phyloP scores from a whole-genome alignment of 35 echinoderm and acorn worm genomes.

The Amphiura filiformis region DNA sequence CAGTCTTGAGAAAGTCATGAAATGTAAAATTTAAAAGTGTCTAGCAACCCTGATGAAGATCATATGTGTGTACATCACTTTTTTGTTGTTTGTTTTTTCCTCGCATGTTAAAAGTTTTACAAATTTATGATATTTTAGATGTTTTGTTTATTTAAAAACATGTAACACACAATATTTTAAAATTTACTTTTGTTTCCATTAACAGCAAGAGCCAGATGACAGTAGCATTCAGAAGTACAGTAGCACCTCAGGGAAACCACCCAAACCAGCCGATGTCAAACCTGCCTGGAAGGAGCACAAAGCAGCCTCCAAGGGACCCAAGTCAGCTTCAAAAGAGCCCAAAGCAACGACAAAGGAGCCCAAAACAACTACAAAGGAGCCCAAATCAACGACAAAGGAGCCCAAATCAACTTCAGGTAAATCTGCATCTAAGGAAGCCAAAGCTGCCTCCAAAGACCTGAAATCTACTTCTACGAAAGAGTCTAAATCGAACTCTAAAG shows the following conservation, averaged over 20 bases:
- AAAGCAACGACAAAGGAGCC: slow-evolving; percentile 46
- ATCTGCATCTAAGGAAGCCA: slow-evolving; percentile 25
- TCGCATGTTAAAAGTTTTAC: too few relatives aligned
- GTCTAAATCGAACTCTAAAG: slow-evolving; percentile 52
- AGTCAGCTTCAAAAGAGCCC: slow-evolving; percentile 38
- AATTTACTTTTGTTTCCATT: too few relatives aligned
- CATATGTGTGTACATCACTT: too few relatives aligned
- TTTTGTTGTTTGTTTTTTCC: too few relatives aligned
- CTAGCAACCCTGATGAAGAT: too few relatives aligned
- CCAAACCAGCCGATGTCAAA: slow-evolving; percentile 53
- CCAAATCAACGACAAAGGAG: slow-evolving; percentile 38
- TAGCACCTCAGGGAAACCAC: slow-evolving; percentile 9
- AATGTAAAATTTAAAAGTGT: too few relatives aligned
- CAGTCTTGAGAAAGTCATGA: too few relatives aligned
- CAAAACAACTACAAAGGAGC: slow-evolving; percentile 27
- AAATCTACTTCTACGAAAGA: slow-evolving; percentile 66
- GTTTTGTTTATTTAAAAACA: too few relatives aligned
- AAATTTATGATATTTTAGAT: too few relatives aligned
- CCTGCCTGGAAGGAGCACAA: slow-evolving; percentile 65
- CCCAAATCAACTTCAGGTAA: slow-evolving; percentile 12
- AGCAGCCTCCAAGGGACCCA: slow-evolving; percentile 27
- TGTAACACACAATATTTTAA: too few relatives aligned
- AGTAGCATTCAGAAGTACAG: slow-evolving; percentile 14
- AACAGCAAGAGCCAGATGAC: slow-evolving; percentile 13
- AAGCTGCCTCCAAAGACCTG: slow-evolving; percentile 34